These are phyloP conservation scores for Girardinus metallicus DNA, from an alignment of 2,797 vertebrate species.

Conservation along the genomic window DNA sequence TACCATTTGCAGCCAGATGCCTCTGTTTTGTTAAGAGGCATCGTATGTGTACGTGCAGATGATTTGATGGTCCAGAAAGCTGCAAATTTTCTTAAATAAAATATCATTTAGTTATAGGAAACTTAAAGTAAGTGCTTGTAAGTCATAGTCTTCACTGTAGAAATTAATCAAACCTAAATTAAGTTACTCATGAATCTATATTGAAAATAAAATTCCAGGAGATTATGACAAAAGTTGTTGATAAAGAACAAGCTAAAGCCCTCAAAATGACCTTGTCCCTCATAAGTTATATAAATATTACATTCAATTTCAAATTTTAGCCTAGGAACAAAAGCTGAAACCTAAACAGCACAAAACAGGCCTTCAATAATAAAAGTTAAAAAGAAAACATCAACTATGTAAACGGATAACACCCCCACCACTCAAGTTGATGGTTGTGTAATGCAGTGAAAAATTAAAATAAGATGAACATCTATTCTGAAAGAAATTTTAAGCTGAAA, in stretches of 20 bases:
- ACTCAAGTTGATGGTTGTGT: neutral
- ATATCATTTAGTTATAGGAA: neutral
- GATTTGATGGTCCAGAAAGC: neutral
- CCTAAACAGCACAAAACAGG: constrained; percentile 28
- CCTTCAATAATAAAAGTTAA: neutral
- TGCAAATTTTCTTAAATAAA: neutral
- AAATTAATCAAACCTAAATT: neutral
- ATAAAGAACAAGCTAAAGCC: neutral
- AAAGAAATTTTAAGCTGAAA: neutral
- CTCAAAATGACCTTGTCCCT: neutral
- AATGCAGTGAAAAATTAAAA: neutral
- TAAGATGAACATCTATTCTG: neutral
- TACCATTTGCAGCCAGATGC: neutral
- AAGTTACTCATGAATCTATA: neutral
- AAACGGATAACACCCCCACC: neutral
- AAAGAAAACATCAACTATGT: neutral
- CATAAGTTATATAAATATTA: neutral
- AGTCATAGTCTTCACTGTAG: neutral
- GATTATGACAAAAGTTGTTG: neutral
- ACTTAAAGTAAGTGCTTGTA: neutral
- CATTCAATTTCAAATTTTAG: neutral
- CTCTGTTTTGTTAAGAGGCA: neutral
- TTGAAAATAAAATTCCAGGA: neutral
- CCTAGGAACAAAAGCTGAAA: neutral
- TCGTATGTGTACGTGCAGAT: neutral